Base-by-base conservation (phyloP, 2,113 vertebrate species). In the Oreocharis arfaki region DNA sequence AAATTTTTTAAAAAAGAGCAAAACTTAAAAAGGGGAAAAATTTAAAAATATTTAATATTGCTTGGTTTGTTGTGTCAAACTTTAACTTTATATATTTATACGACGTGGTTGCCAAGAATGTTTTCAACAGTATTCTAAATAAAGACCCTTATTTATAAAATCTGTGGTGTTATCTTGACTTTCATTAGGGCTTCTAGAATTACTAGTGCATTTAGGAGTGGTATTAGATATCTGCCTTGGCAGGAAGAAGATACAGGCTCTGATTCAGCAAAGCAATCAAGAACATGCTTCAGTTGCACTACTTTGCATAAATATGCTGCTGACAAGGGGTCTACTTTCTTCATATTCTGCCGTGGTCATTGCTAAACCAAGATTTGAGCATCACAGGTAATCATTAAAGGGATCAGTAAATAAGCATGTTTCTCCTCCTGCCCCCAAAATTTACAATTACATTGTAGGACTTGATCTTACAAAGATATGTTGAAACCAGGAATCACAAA, bases 31-130 rank as follows among this genome's bases (percentile, higher is more conserved):
- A 74, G 23, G 33, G 39, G 13, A 9, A 33, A 61, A 87, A 74
- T 10, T 47, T 55, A 4, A 12, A 41, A 98, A 97, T 99, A 99
- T 99, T 99, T 99, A 99, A 99, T 98, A 97, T 98, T 97, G 98
- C 97, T 97, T 98, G 98, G 98, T 98, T 98, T 99, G 98, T 99
- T 97, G 98, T 99, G 99, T 98, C 97, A 97, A 97, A 98, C 97
- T 97, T 98, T 97, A 98, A 98, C 98, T 99, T 99, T 99, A 99
- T 99, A 99, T 99, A 99, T 99, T 99, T 99, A 99, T 98, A 98
- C 96, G 7, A 98, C 98, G 98, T 98, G 98, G 98, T 98, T 98
- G 98, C 98, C 97, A 94, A 91, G 92, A 96, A 97, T 96, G 97
- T 96, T 97, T 97, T 91, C 95, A 95, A 95, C 95, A 97, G 90